phyloP scores from a whole-genome alignment of 2,113 vertebrate species.

The Dasyornis broadbenti region DNA sequence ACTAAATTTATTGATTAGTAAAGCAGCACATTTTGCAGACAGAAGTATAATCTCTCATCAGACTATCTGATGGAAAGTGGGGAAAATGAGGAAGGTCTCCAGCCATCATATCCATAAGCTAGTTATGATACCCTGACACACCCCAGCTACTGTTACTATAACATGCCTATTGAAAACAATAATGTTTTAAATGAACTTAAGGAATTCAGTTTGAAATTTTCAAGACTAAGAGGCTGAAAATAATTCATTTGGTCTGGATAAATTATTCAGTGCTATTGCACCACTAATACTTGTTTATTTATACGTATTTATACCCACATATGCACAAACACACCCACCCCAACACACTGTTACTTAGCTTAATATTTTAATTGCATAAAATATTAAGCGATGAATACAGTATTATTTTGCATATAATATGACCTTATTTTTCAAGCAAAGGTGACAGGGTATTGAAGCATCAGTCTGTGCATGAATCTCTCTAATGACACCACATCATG shows the following conservation, averaged over 20 bases:
- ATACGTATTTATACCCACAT: conserved; percentile 30
- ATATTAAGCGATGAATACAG: conserved; percentile 13
- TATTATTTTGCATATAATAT: background rate
- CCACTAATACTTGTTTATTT: conserved; percentile 57
- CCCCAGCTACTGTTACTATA: background rate
- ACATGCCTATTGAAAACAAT: background rate
- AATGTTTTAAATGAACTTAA: background rate
- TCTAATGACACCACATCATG: background rate
- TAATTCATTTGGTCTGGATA: conserved; percentile 55
- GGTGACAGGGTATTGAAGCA: background rate
- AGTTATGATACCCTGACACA: background rate
- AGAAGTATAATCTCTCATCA: background rate
- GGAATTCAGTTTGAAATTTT: conserved; percentile 23
- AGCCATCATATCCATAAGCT: background rate
- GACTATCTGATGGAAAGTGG: background rate
- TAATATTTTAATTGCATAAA: conserved; percentile 60
- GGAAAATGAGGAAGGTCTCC: background rate
- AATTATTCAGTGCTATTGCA: conserved; percentile 61
- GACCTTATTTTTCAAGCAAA: conserved; percentile 6
- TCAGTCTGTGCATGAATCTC: background rate
- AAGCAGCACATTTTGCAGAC: background rate
- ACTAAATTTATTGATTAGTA: background rate
- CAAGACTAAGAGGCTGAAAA: conserved; percentile 39
- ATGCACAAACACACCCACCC: background rate
- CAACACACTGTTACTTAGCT: background rate